Base-by-base conservation (phyloP, 1,140 invertebrate species). In the Sycophaga agraensis region DNA sequence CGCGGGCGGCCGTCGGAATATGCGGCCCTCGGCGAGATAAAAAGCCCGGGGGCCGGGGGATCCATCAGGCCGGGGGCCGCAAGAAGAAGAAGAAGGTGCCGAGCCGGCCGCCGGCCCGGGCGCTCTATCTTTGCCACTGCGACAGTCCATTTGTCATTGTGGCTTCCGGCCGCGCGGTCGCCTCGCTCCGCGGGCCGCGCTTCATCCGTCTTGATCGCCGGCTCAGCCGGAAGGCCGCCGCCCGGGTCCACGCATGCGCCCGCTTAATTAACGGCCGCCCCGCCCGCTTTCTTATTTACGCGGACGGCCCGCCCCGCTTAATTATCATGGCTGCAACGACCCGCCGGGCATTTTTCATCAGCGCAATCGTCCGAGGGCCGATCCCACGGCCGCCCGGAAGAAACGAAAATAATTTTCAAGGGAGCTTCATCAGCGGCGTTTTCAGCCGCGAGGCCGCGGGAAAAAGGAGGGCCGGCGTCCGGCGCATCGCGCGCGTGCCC, bases 131-230 rank as follows among this genome's bases (percentile, higher is more conserved):
- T 68, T 63, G 62, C 34, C 46, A 50, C 55, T 46, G 12, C 19
- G 9, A 42, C 31, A 28, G 45, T 55, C 67, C 66, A 67, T 73
- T 72, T 69, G 65, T 72, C 68, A 70, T 70, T 28, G 50, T 6
- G 48, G 24, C 43, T 39, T 49, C 24, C 19, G 31, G 28, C 49
- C 35, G 28, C 37, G n/a, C n/a, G n/a, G 24, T 28, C 14, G 31
- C 11, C 37, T 51, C 24, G 35, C 24, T 28, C 22, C 28, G 24
- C 16, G 57, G 11, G 28, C n/a, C n/a, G n/a, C n/a, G n/a, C 56
- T 56, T 57, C 42, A 57, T 57, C 21, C 34, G 43, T 57, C 46
- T 59, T 49, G 45, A 49, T 59, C 34, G 34, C 21, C 24, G 4
- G 31, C 12, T 26, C 22, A 35, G 19, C 55, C 42, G 2, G 17